Evolutionary conservation across 64 coral and sea anemone genomes (phyloP), one percentile per base, ranked within the genome.

Genomic region (Pocillopora verrucosa): DNA sequence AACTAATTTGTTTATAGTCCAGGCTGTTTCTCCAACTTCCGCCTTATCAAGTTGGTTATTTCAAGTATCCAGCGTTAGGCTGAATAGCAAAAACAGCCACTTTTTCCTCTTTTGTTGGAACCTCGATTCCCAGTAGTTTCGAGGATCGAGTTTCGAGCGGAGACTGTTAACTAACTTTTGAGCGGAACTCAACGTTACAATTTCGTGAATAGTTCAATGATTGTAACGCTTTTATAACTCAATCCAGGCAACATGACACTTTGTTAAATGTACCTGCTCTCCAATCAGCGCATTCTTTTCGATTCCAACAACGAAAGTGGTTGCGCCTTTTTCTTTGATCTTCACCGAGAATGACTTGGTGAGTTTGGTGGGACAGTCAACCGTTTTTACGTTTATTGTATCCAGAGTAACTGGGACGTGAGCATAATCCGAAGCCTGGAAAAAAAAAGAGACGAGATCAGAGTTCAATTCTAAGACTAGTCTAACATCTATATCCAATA

Each of bases 251-350:
- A 51, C 0, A 70, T 30, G 11, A n/a, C 6, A 24, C 9, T 25
- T 30, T 4, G 37, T 85, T 72, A 12, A 78, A 61, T 84, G 68
- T 59, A 92, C 90, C 61, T 87, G 79, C 16, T 73, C 41, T 6
- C 84, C 84, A 74, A 92, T 86, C 30, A 92, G 83, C 0, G 75
- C 51, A 1, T 92, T 87, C 45, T 87, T 86, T 78, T 92, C 74
- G 22, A 57, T 92, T 68, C 90, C 90, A 87, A 92, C 86, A 75
- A 92, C 90, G 51, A 87, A 92, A 0, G 90, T 70, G 1, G n/a
- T 64, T 2, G 63, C 90, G 1, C 12, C 73, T 65, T 92, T 84
- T 45, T 92, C 90, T n/a, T 72, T 79, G 13, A 92, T 74, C 86
- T 86, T 87, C 22, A 92, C 74, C 34, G 64, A 62, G 51, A 92